Base-by-base conservation (phyloP, 2,888 invertebrate genomes). In the Beris morrisii region DNA sequence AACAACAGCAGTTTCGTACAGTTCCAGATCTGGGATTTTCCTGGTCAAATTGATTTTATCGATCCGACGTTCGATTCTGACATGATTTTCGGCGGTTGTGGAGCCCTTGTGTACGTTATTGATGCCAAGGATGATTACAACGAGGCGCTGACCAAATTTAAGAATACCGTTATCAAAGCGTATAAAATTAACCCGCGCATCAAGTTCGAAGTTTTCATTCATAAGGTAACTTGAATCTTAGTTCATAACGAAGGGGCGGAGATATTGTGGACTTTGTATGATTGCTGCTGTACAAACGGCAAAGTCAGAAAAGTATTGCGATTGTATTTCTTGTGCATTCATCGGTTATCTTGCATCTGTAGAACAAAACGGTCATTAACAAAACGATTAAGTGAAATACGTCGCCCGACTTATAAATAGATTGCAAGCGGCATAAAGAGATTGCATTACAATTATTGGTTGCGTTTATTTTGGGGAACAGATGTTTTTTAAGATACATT, bases 21-120 rank as follows among this genome's bases (percentile, higher is more conserved):
- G 80, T 99, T 99, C 83, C 96, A 98, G 88, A 97, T 99, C 72
- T 97, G 97, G 95, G 99, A 99, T 80, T 96, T 99, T 81, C 99
- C 99, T 5, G 99, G 98, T 1, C 98, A 99, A 82, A 95, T 98
- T 72, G 97, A 98, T 79, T 96, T 97, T 77, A 95, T 97, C 81
- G 97, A 98, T 84, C 91, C 94, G 43, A 90, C 92, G 9, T 97
- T 97, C 82, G 97, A 98, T 82, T 92, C 93, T 12, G 95, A 97
- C 73, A 91, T 91, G 84, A 96, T 97, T 75, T 98, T 98, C 84
- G 93, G 95, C 54, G 94, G 95, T 28, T 97, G 97, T 82, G 97
- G 97, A 64, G 98, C 99, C 56, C 83, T 99, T 52, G 95, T 99
- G 44, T 99, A 98, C 85, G 98, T 99, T 32, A 97, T 99, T 76